Evolutionary conservation across 2,113 vertebrate genomes (phyloP).

Genomic region (Platycercus adscitus): DNA sequence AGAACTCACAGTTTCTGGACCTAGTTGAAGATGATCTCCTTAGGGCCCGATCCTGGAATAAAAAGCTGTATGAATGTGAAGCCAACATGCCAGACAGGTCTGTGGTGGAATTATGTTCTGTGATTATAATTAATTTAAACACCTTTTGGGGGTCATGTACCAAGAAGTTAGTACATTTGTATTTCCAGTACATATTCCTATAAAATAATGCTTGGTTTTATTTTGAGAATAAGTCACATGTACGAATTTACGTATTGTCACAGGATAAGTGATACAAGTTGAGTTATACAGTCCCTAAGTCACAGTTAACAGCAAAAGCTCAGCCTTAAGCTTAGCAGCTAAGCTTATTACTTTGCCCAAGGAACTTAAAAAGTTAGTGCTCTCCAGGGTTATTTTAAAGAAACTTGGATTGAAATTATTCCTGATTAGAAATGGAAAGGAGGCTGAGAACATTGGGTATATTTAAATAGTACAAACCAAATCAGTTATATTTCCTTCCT

Average conservation of each 20-base stretch:
- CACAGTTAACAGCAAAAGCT: not conserved
- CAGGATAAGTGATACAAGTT: not conserved
- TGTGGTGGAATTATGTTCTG: not conserved
- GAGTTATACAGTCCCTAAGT: not conserved
- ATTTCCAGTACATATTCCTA: not conserved
- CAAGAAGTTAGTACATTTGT: not conserved
- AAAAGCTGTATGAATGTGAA: constrained; percentile 92
- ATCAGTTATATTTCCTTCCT: not conserved
- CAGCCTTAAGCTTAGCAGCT: not conserved
- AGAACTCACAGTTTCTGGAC: constrained; percentile 61
- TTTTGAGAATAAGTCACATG: not conserved
- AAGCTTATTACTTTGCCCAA: not conserved
- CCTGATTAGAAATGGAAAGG: not conserved
- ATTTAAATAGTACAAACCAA: not conserved
- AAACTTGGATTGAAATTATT: not conserved
- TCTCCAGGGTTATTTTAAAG: not conserved
- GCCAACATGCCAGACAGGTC: constrained; percentile 93
- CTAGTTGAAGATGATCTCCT: constrained; percentile 82
- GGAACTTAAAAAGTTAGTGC: not conserved
- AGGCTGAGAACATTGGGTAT: not conserved
- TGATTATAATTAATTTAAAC: not conserved
- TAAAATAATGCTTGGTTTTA: not conserved
- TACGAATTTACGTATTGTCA: not conserved
- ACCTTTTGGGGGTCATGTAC: not conserved
- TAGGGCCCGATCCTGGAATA: constrained; percentile 89